Base-by-base conservation (phyloP, 2,888 invertebrate genomes). In the Synergus gifuensis region DNA sequence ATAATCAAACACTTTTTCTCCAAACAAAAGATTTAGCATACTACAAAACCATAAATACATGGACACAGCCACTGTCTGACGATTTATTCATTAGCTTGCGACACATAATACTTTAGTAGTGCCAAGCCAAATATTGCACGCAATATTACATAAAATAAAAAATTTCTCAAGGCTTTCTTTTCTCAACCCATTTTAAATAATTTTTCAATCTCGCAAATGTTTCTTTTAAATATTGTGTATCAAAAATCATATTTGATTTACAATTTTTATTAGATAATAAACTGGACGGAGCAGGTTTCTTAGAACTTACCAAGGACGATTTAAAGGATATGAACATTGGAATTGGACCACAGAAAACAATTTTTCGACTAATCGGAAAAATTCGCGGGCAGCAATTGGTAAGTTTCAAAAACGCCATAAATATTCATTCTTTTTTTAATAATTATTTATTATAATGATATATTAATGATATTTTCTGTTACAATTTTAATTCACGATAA, bases 301-400 rank as follows among this genome's bases (percentile, higher is more conserved):
- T 83, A 2, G 80, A 79, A 8, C 62, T 82, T 0, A 82, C 36
- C 3, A 66, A 82, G 77, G 76, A 69, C n/a, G 83, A 84, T 76
- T 66, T 84, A 11, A 36, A 58, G n/a, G 44, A 18, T 16, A 78
- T 84, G 79, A 79, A 80, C 58, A 79, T 83, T 28, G 73, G 67
- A 63, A 81, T 82, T 77, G 82, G 83, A 2, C 79, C 80, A 8
- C 40, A 60, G 8, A 83, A 82, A 77, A 62, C 67, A 36, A 18
- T 82, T 12, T 62, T 81, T 11, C 22, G 44, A 18, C 18, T 66
- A 44, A 66, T 66, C 1, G n/a, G n/a, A 54, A 16, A 54, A 54
- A 2, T 54, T 0, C 0, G n/a, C 1, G n/a, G 54, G n/a, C n/a
- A 54, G 11, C 18, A 42, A n/a, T n/a, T 44, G 22, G 66, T 66